These are phyloP conservation scores for Ceratosolen solmsi DNA, from an alignment of 1,140 invertebrate species.

Conservation along the genomic window DNA sequence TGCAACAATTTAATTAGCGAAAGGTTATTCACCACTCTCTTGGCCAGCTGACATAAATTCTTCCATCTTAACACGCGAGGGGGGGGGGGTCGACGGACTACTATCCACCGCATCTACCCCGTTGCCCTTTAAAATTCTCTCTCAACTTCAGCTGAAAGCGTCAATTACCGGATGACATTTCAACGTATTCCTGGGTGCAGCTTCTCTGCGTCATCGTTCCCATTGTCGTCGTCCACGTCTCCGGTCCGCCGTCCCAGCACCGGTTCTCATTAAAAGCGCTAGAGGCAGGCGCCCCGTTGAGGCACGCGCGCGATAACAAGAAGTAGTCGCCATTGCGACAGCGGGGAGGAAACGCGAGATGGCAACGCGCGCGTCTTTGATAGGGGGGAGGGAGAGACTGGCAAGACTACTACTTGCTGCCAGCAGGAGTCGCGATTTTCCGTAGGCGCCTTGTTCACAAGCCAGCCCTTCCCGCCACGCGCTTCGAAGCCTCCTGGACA, in stretches of 20 bases:
- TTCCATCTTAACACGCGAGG: not conserved
- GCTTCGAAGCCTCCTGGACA: not conserved
- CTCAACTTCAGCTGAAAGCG: constrained; percentile 30
- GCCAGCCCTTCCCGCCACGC: not conserved
- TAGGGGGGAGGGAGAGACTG: not conserved
- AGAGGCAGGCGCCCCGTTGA: constrained; percentile 32
- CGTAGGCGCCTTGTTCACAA: constrained; percentile 38
- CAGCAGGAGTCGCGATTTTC: constrained; percentile 26
- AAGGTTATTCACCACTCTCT: constrained; percentile 14
- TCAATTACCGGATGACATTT: constrained; percentile 41
- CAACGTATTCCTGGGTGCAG: not conserved
- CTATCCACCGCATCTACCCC: not conserved
- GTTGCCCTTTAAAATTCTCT: too few species aligned
- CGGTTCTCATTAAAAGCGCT: constrained; percentile 49
- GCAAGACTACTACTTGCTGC: constrained; percentile 6
- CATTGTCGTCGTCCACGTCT: not conserved
- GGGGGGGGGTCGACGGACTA: too few species aligned
- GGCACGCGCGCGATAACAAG: constrained; percentile 38
- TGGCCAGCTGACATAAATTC: constrained; percentile 1
- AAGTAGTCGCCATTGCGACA: not conserved
- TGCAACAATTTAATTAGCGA: constrained; percentile 49
- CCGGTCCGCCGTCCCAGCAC: not conserved
- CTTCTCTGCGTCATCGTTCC: not conserved
- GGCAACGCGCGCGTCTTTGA: constrained; percentile 25
- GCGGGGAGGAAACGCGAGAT: constrained; percentile 12